A percentile compares a stretch with the other conserved stretches of the same genome.
Evolutionary conservation across 2,113 vertebrate genomes (phyloP).

Genomic region (Marmota monax): DNA sequence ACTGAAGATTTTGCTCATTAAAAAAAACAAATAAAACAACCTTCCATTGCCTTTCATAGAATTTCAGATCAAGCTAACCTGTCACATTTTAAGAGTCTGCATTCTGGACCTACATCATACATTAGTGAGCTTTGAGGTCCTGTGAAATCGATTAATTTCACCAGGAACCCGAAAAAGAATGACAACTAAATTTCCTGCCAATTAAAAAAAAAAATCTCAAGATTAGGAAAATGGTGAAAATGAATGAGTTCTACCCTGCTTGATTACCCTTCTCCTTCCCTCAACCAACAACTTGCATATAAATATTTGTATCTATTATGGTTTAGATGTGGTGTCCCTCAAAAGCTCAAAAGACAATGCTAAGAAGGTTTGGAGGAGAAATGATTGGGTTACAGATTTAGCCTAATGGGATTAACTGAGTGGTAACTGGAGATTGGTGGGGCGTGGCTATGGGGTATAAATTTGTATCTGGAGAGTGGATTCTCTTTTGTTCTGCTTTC

Average conservation of each 20-base stretch:
- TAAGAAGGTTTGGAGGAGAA: too few species aligned
- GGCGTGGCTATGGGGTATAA: too few species aligned
- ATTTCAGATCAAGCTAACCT: background rate
- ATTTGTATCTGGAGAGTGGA: too few species aligned
- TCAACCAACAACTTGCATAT: background rate
- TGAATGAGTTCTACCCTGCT: background rate
- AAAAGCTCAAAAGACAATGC: too few species aligned
- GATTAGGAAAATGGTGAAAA: background rate
- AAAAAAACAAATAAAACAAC: background rate
- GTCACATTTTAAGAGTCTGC: background rate
- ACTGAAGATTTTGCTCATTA: background rate
- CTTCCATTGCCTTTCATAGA: background rate
- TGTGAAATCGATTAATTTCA: background rate
- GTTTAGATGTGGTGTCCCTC: too few species aligned
- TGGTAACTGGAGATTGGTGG: too few species aligned
- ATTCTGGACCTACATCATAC: background rate
- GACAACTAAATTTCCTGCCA: constrained; percentile 19
- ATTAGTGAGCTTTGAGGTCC: background rate
- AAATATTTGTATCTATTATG: background rate
- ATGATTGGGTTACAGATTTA: too few species aligned
- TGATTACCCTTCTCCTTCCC: background rate
- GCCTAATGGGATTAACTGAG: too few species aligned
- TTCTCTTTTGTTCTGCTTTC: too few species aligned
- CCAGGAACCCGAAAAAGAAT: background rate
- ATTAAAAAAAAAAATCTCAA: background rate